Percentiles rank a stretch among this genome's conserved stretches.
Conservation (phyloP, 30 jellyfish, hydroid and myxozoan species). For the Pseudorhiza aurosa region DNA sequence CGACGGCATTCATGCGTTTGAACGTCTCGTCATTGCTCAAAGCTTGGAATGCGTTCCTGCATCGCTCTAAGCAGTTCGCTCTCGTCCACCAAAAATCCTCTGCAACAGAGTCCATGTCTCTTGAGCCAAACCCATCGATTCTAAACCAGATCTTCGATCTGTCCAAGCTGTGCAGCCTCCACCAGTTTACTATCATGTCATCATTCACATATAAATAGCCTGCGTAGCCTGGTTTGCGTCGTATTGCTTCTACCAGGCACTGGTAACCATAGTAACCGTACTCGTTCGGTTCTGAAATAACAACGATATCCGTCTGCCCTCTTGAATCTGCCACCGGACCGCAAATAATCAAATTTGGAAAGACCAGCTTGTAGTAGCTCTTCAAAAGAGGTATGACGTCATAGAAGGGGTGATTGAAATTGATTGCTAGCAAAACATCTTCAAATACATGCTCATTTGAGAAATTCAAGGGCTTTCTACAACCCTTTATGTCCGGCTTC, state of each 20-base stretch:
- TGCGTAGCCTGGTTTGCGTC: slow-evolving; percentile 45
- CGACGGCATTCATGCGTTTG: neutral
- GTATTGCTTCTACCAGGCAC: slow-evolving; percentile 59
- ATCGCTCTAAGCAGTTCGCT: slow-evolving; percentile 12
- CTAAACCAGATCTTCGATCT: slow-evolving; percentile 21
- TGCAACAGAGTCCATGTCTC: neutral
- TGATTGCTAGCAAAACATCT: slow-evolving; percentile 33
- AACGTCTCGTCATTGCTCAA: neutral
- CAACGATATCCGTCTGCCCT: neutral
- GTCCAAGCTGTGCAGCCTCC: slow-evolving; percentile 49
- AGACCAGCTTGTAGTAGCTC: slow-evolving; percentile 20
- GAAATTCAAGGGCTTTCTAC: too few species aligned
- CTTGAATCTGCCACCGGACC: slow-evolving; percentile 41
- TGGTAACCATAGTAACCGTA: slow-evolving; percentile 53
- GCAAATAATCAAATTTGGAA: slow-evolving; percentile 30
- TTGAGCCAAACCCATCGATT: neutral
- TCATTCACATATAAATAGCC: slow-evolving; percentile 68
- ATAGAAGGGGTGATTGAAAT: slow-evolving; percentile 44
- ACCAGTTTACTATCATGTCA: slow-evolving; percentile 74
- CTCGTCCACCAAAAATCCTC: slow-evolving; percentile 19
- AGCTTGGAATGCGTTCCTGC: neutral
- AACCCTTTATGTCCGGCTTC: too few species aligned
- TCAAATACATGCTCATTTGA: neutral
- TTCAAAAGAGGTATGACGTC: neutral
- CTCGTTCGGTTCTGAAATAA: slow-evolving; percentile 4